Base-by-base conservation (phyloP, 2,888 invertebrate species). In the Phengaris alcon region DNA sequence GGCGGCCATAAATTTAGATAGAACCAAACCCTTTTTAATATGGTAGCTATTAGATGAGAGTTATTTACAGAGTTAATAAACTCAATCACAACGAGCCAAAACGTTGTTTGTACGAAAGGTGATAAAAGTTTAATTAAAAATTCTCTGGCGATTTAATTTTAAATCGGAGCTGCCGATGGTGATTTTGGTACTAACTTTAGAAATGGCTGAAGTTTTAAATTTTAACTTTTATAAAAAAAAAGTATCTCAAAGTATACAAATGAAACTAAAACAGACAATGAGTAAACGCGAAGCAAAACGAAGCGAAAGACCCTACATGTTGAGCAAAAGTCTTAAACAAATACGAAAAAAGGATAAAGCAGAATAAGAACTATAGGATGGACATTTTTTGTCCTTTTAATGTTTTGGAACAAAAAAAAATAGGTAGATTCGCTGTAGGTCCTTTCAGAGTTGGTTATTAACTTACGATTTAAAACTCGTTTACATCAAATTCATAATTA, bases 271-370 rank as follows among this genome's bases (percentile, higher is more conserved):
- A 85, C 88, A 91, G 90, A 92, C 93, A 92, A 92, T 91, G 93
- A 93, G 87, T 91, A 90, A 92, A 91, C 90, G 92, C 86, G 87
- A 90, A 86, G 86, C 84, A 85, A 85, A 86, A 83, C 86, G 87
- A 90, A 86, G 85, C 84, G 85, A 85, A 86, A 83, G 83, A 82
- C 86, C 86, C 86, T 5, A 35, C 35, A 64, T 64, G 22, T 22
- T 44, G 8, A 64, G 35, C 64, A 64, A 22, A 64, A 22, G 22
- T 3, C 35, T 22, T 35, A 35, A 35, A 35, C n/a, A 59, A 59
- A 59, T 22, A 64, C 64, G 10, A 35, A 7, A 64, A 64, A 64
- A 35, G 35, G 35, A 35, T 59, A 15, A 64, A 35, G 35, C 35
- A 22, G 64, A 64, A 9, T 64, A 0, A 9, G 35, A 64, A 12